Percentiles rank a stretch among this genome's conserved stretches.
Conservation (phyloP, 1,140 invertebrate genomes). For the Harpegnathos saltator region DNA sequence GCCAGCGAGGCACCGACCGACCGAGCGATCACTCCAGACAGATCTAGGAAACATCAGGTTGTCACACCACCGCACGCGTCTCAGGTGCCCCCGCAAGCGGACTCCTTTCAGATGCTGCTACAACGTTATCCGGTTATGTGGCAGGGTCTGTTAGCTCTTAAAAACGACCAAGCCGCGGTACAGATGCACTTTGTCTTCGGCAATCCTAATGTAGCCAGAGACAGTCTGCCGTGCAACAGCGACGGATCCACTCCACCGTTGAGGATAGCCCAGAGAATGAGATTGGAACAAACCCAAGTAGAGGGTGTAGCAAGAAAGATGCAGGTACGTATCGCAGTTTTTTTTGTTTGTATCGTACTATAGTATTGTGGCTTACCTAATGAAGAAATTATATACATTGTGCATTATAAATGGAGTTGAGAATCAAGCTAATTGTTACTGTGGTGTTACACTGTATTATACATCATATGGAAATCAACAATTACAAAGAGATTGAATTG, state of each 20-base stretch:
- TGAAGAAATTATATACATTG: no score
- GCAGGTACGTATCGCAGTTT: constrained; percentile 89
- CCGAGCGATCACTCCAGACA: constrained; percentile 85
- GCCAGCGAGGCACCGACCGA: constrained; percentile 85
- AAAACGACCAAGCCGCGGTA: constrained; percentile 98
- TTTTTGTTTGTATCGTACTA: background rate
- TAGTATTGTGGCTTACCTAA: no score
- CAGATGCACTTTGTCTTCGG: constrained; percentile 99
- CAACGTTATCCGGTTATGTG: constrained; percentile 97
- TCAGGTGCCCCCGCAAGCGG: constrained; percentile 91
- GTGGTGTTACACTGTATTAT: no score
- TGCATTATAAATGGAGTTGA: no score
- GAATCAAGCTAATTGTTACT: no score
- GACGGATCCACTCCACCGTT: constrained; percentile 94
- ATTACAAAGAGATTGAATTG: background rate
- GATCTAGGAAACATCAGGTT: constrained; percentile 87
- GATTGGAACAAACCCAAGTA: constrained; percentile 96
- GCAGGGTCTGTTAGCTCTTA: constrained; percentile 97
- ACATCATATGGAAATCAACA: background rate
- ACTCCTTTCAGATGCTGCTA: constrained; percentile 92
- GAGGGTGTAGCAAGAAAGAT: constrained; percentile 98
- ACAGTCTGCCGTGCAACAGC: constrained; percentile 92
- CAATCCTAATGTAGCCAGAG: constrained; percentile 93
- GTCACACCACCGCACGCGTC: constrained; percentile 89
- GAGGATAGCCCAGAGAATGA: constrained; percentile 98